Evolutionary conservation across 2,113 vertebrate species (phyloP).

Genomic region (Vombatus ursinus): DNA sequence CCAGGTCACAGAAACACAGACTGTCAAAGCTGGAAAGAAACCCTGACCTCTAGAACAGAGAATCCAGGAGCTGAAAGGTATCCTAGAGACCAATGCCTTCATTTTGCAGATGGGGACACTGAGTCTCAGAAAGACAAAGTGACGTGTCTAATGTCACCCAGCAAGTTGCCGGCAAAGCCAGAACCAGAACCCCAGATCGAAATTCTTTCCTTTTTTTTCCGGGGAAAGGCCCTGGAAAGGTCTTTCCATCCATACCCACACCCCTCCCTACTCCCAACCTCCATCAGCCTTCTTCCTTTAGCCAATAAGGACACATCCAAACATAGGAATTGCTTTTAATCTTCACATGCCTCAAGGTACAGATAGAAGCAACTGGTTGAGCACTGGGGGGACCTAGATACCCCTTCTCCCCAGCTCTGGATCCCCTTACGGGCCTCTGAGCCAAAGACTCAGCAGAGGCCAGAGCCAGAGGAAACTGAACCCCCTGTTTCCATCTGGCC

Average conservation of each 20-base stretch:
- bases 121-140: not conserved
- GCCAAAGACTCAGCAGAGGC: not conserved
- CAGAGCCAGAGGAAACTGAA: slow-evolving; percentile 12
- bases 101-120: not conserved
- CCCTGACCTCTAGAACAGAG: not conserved
- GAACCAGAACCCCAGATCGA: not conserved
- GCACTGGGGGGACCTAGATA: not conserved
- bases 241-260: not conserved
- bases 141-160: not conserved
- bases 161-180: not conserved
- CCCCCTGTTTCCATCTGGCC: not conserved
- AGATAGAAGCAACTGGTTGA: not conserved
- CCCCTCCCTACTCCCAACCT: not conserved
- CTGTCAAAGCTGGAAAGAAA: not conserved
- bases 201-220: not conserved
- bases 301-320: not conserved
- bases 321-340: slow-evolving; percentile 49
- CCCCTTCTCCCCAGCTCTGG: not conserved
- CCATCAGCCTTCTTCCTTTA: not conserved
- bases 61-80: not conserved
- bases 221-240: not conserved
- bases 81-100: not conserved
- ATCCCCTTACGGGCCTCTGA: not conserved
- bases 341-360: not conserved
- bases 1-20: not conserved